Evolutionary conservation across 2,888 invertebrate species (phyloP).

Genomic region (Tetranychus truncatus): DNA sequence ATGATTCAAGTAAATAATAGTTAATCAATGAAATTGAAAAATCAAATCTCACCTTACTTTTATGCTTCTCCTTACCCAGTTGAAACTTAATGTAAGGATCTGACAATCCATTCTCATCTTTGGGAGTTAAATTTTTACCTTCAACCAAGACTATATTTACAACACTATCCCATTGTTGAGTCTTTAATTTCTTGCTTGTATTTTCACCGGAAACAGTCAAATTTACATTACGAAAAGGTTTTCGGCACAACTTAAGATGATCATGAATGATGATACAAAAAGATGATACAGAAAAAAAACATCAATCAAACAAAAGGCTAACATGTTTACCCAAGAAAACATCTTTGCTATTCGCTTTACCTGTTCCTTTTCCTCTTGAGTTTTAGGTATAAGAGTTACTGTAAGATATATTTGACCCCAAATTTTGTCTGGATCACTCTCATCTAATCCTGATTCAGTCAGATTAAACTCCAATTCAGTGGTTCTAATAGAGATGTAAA

Average conservation of each 20-base stretch:
- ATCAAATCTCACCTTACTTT: conserved; percentile 48
- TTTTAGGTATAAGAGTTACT: conserved; percentile 70
- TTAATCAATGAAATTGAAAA: background rate
- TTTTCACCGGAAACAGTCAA: background rate
- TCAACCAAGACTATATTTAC: conserved; percentile 93
- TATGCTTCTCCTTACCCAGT: conserved; percentile 90
- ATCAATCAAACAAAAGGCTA: background rate
- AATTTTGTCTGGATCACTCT: conserved; percentile 33
- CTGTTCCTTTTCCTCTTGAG: conserved; percentile 84
- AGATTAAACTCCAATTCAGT: conserved; percentile 58
- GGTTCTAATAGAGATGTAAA: conserved; percentile 31
- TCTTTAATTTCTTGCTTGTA: conserved; percentile 44
- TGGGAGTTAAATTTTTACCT: conserved; percentile 62
- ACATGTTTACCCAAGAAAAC: background rate
- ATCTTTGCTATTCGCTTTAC: conserved; percentile 38
- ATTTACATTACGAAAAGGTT: background rate
- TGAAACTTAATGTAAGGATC: conserved; percentile 93
- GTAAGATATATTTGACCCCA: conserved; percentile 68
- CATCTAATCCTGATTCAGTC: conserved; percentile 52
- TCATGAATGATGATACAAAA: background rate
- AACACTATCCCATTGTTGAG: conserved; percentile 90
- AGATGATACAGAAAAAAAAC: background rate
- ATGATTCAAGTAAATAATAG: background rate
- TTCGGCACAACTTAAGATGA: background rate
- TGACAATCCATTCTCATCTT: conserved; percentile 68